A percentile compares a stretch with the other conserved stretches of the same genome.
Evolutionary conservation across 1,140 invertebrate genomes (phyloP).

Genomic region (Paracyclopina nana): DNA sequence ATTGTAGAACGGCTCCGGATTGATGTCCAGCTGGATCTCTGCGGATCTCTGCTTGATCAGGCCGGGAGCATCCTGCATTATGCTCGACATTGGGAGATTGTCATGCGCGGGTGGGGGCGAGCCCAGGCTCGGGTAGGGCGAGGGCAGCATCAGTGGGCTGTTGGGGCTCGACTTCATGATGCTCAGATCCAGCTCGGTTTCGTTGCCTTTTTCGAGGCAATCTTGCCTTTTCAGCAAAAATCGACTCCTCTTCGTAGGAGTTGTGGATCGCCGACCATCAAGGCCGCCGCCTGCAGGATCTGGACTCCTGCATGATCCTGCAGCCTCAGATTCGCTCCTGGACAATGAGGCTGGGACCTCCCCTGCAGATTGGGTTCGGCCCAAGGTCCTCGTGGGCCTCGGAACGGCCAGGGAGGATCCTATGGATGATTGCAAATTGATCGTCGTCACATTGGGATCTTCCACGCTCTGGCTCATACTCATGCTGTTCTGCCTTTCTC

Average conservation of each 20-base stretch:
- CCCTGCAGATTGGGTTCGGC: not conserved
- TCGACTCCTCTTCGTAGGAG: constrained; percentile 1
- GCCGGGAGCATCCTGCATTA: too few relatives aligned
- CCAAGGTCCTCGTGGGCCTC: not conserved
- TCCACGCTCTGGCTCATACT: not conserved
- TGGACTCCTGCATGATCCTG: too few relatives aligned
- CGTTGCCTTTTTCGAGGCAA: constrained; percentile 5
- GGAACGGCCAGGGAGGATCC: not conserved
- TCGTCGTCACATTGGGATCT: not conserved
- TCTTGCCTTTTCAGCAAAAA: constrained; percentile 9
- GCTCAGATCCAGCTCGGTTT: not conserved
- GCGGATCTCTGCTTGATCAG: too few relatives aligned
- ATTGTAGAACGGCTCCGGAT: too few relatives aligned
- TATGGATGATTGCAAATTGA: not conserved
- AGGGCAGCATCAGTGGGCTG: constrained; percentile 8
- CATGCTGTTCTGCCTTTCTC: not conserved
- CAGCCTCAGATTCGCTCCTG: too few relatives aligned
- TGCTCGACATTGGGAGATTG: too few relatives aligned
- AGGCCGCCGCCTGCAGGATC: too few relatives aligned
- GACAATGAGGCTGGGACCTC: too few relatives aligned
- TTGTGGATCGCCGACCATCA: not conserved
- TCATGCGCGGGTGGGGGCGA: too few relatives aligned
- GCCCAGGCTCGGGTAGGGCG: too few relatives aligned
- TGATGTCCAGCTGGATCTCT: too few relatives aligned
- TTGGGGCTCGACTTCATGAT: not conserved